Evolutionary conservation across 2,888 invertebrate species (phyloP).

Genomic region (Conus canariensis): DNA sequence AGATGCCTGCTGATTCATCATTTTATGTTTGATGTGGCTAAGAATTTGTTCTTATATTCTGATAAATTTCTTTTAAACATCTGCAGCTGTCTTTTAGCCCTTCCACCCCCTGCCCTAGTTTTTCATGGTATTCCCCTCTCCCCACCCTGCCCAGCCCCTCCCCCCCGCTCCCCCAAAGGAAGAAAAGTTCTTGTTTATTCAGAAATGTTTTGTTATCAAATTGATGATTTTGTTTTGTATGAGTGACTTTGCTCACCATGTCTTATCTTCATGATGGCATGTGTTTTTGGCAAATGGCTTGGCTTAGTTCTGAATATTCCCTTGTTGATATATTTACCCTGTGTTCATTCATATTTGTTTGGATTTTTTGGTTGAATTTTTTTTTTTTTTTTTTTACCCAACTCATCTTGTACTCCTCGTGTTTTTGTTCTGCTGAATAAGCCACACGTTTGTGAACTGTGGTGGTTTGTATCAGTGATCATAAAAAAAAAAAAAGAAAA

Average conservation of each 20-base stretch:
- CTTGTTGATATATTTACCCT: neutral
- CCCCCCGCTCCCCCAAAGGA: too few species aligned
- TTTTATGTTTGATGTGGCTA: too few species aligned
- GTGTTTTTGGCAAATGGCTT: conserved; percentile 21
- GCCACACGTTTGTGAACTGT: neutral
- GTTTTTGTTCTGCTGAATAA: neutral
- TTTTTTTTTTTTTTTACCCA: neutral
- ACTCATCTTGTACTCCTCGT: neutral
- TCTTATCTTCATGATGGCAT: conserved; percentile 14
- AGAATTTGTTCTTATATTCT: too few species aligned
- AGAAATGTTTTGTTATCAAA: too few species aligned
- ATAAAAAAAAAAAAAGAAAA: neutral
- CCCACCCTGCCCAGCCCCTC: too few species aligned
- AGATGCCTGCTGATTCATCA: too few species aligned
- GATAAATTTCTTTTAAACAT: too few species aligned
- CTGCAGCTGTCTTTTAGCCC: too few species aligned
- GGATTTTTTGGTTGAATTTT: neutral
- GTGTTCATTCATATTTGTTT: neutral
- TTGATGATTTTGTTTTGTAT: neutral
- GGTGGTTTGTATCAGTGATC: neutral
- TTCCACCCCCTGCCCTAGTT: too few species aligned
- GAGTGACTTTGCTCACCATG: neutral
- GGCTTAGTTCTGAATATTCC: conserved; percentile 34
- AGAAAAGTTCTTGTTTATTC: too few species aligned
- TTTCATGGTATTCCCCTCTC: too few species aligned